Evolutionary conservation across 1,140 invertebrate genomes (phyloP).

Genomic region (Drosophila aff.): DNA sequence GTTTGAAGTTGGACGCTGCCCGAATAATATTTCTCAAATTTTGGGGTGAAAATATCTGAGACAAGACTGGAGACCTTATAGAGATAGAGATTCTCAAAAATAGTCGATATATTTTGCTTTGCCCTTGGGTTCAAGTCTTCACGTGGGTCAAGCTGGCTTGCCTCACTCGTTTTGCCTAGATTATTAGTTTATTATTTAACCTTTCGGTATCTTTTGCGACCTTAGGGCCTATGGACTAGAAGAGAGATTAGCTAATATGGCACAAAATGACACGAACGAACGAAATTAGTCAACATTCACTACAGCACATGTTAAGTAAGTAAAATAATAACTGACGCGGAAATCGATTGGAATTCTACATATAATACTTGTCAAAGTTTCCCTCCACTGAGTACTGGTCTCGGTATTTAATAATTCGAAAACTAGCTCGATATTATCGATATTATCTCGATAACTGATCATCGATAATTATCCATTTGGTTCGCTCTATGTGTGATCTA

Average conservation of each 20-base stretch:
- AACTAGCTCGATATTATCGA: conserved; percentile 17
- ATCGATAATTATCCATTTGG: conserved; percentile 42
- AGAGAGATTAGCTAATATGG: conserved; percentile 69
- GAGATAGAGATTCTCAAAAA: conserved; percentile 29
- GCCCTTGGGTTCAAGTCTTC: conserved; percentile 45
- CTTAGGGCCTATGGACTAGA: conserved; percentile 47
- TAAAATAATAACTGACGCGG: conserved; percentile 42
- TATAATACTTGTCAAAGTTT: conserved; percentile 80
- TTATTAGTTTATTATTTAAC: conserved; percentile 21
- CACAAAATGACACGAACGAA: conserved; percentile 70
- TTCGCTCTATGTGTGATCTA: conserved; percentile 39
- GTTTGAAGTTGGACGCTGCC: conserved; percentile 44
- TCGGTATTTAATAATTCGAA: conserved; percentile 58
- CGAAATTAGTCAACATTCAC: conserved; percentile 74
- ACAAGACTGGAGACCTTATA: conserved; percentile 10
- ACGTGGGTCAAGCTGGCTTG: conserved; percentile 32
- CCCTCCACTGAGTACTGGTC: conserved; percentile 74
- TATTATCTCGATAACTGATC: conserved; percentile 3
- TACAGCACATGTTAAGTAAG: conserved; percentile 79
- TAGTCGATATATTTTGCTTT: conserved; percentile 27
- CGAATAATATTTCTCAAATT: conserved; percentile 1
- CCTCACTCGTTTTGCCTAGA: conserved; percentile 42
- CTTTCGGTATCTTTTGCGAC: conserved; percentile 30
- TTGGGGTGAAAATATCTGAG: conserved; percentile 6
- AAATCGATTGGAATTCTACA: conserved; percentile 76